Evolutionary conservation across 2,113 vertebrate genomes (phyloP), one percentile per base, ranked within the genome.

Genomic region (Danionella cerebrum): DNA sequence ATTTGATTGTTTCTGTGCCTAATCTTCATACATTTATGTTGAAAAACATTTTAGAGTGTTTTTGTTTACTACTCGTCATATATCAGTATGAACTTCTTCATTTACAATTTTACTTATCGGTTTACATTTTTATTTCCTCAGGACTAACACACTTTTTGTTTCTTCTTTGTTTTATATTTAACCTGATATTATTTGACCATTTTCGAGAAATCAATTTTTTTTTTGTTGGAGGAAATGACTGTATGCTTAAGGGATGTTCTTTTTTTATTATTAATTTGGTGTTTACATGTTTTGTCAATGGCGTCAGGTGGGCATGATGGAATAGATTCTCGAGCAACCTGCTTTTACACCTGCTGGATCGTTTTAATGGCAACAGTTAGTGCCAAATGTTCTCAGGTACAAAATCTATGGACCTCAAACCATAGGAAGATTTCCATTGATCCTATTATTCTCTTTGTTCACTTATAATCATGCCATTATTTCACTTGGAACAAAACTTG

Each of bases 271-370:
- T 47, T 11, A 44, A 27, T 62, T 72, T 67, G 31, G 48, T 33
- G 48, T 63, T 31, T 54, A 33, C 18, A 39, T 38, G 13, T 35
- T 54, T 54, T 12, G 29, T 66, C 21, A 51, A 45, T 39, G 33
- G 39, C 71, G 33, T 1, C 35, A 44, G 74, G 72, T 77, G 81
- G 81, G 65, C 60, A 73, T 80, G 84, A 86, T 55, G 48, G 58
- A 76, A 73, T 67, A 24, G 45, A 25, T 78, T 81, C 83, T 82
- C 45, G 78, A 82, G 71, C 80, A 42, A 82, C 79, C 73, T 55
- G 47, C 22, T 65, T 68, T 63, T 73, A 25, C 41, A 55, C 53
- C 36, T 51, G 19, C 52, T 57, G 7, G 22, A 65, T 58, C 31
- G 51, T 31, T 65, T 9, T 48, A 41, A 60, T 53, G 33, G 27